A percentile compares a stretch with the other conserved stretches of the same genome.
These are phyloP conservation scores for Lagopus muta DNA, from an alignment of 2,113 vertebrate genomes.

Conservation along the genomic window DNA sequence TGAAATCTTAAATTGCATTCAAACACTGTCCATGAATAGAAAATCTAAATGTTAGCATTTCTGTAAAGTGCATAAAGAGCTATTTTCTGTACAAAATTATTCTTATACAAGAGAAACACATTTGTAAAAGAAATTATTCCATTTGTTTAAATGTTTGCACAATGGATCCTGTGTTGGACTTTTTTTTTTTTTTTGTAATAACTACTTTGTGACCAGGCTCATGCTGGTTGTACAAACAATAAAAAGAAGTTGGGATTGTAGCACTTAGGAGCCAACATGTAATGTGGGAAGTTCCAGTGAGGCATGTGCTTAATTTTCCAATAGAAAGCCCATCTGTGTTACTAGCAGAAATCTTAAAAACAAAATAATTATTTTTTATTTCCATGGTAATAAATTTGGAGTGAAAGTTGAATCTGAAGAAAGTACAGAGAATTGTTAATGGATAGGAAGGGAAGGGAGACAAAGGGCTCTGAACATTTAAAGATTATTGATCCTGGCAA, in stretches of 20 bases:
- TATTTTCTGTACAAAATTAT: slow-evolving; percentile 83
- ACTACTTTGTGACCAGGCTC: slow-evolving; percentile 42
- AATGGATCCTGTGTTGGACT: slow-evolving; percentile 66
- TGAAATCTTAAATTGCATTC: slow-evolving; percentile 1
- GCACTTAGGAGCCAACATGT: background rate
- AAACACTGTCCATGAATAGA: slow-evolving; percentile 3
- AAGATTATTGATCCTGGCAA: background rate
- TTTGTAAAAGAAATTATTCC: slow-evolving; percentile 77
- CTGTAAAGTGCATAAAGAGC: slow-evolving; percentile 72
- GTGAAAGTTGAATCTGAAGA: background rate
- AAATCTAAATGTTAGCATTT: slow-evolving; percentile 47
- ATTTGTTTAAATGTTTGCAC: slow-evolving; percentile 75
- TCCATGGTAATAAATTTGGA: background rate
- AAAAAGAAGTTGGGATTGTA: slow-evolving; percentile 13
- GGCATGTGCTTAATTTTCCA: background rate
- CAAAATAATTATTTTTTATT: background rate
- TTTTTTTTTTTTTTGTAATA: slow-evolving; percentile 55
- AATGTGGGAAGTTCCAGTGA: background rate
- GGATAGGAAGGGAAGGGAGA: background rate
- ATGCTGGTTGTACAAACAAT: slow-evolving; percentile 43
- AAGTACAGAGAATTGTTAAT: background rate
- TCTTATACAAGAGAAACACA: slow-evolving; percentile 74
- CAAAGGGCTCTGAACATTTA: background rate
- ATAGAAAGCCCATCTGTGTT: background rate
- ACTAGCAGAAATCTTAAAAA: background rate